Base-by-base conservation (phyloP, 2,888 invertebrate species). In the Dilophus febrilis region DNA sequence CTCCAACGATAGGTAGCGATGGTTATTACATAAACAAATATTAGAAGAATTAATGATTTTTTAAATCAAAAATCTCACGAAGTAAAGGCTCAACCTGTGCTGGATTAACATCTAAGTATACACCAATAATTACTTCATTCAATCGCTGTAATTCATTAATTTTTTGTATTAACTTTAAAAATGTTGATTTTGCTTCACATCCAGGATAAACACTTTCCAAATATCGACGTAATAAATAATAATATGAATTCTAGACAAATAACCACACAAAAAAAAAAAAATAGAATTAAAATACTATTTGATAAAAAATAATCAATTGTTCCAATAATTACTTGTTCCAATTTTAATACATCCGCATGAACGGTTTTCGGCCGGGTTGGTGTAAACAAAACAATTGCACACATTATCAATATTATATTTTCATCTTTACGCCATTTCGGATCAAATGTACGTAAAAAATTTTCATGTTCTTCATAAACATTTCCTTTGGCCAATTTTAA, bases 61-160 rank as follows among this genome's bases (percentile, higher is more conserved):
- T 90, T 45, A 94, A 68, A 66, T 94, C 92, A 53, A 95, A 90
- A 55, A 95, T 90, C 70, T 95, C 94, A 58, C 92, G 81, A 35
- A 95, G 68, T 29, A 95, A 66, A 0, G 94, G 95, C 53, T 92
- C 92, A 34, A 95, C 84, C 55, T 82, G 77, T 43, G 77, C 71
- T 26, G 94, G 91, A 67, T 94, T 90, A 2, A 91, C 86, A 61
- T 92, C 86, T 19, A 94, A 68, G 59, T 91, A 87, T 4, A 92
- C 86, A 30, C 82, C 79, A 8, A 92, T 84, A n/a, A 92, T 80
- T 51, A 86, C 85, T 50, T 90, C 88, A 44, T 90, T 87, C 39
- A 94, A 67, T 53, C 77, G 78, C 48, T 87, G 79, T 17, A 95
- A 72, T 55, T 94, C 92, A 19, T 83, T 75, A 50, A 94, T 82